Evolutionary conservation across 2,888 invertebrate species (phyloP), one percentile per base, ranked within the genome.

Genomic region (Apoda limacodes): DNA sequence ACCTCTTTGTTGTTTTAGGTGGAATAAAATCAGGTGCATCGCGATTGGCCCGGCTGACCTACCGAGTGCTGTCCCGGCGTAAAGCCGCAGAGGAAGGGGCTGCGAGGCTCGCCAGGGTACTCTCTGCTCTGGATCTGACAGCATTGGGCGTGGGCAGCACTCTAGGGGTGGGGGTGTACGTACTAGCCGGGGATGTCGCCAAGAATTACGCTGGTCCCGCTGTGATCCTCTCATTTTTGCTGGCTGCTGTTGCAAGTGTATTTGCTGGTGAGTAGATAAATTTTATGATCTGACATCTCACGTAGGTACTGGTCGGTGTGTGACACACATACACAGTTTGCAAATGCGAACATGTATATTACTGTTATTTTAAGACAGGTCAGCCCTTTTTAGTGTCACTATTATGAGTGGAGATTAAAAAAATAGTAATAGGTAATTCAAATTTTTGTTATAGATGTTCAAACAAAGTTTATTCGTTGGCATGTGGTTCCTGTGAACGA

Each of bases 91-190:
- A 76, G 25, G 81, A 81, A 36, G 78, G 81, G 0, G 80, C 54
- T 2, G 75, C 76, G 0, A 46, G 78, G 34, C 66, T 91, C 19
- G 87, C 88, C 6, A 82, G 92, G 44, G 92, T 92, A 28, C 78
- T 95, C 2, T 87, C 88, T 0, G 89, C 91, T 0, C 67, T 94
- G 7, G 95, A 95, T 68, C 80, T 95, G 26, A 94, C 93, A 0
- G 89, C 91, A 1, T 66, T 95, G 21, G 95, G 88, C 0, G 86
- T 92, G 13, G 92, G 92, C 21, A 89, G 90, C 39, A 92, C 92
- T 0, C 83, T 96, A 9, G 95, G 95, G 0, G 92, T 95, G 3
- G 95, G 95, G 0, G 91, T 95, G 22, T 96, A 96, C 57, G 94
- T 95, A 12, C 63, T 96, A 30, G 93, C 92, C 13, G 94, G 93